Conservation (phyloP, 2,888 invertebrate genomes). For the Limenitis camilla region DNA sequence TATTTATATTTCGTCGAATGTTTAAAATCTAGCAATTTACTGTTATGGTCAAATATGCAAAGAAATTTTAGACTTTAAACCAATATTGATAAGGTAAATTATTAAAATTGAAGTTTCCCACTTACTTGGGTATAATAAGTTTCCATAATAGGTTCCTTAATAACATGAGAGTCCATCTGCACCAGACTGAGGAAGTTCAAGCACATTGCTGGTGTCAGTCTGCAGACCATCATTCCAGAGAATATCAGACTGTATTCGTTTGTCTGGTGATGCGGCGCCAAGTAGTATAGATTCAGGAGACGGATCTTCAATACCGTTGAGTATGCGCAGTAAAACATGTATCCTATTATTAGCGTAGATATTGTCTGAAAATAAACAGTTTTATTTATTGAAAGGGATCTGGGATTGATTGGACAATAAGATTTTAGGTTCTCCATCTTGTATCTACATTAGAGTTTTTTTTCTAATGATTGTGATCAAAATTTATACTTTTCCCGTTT, state of each 20-base stretch:
- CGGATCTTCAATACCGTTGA: slow-evolving; percentile 97
- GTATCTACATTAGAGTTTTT: no score
- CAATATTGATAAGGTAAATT: no score
- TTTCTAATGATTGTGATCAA: no score
- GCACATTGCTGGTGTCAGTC: slow-evolving; percentile 98
- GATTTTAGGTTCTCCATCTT: not conserved
- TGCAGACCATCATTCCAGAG: slow-evolving; percentile 97
- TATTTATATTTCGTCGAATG: no score
- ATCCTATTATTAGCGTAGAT: slow-evolving; percentile 92
- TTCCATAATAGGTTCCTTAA: slow-evolving; percentile 84
- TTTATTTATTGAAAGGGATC: not conserved
- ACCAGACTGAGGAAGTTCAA: slow-evolving; percentile 97
- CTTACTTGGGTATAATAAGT: slow-evolving; percentile 95
- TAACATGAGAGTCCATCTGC: slow-evolving; percentile 98
- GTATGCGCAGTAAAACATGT: slow-evolving; percentile 97
- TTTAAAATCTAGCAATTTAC: no score
- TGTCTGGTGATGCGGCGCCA: slow-evolving; percentile 98
- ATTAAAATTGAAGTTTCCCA: no score
- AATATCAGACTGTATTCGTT: slow-evolving; percentile 99
- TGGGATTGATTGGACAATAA: not conserved
- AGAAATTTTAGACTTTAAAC: no score
- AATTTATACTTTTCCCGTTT: no score
- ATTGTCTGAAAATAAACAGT: slow-evolving; percentile 76
- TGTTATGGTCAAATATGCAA: no score
- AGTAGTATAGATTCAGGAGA: slow-evolving; percentile 95